phyloP scores from a whole-genome alignment of 2,888 invertebrate species.

The Caenorhabditis sulstoni region DNA sequence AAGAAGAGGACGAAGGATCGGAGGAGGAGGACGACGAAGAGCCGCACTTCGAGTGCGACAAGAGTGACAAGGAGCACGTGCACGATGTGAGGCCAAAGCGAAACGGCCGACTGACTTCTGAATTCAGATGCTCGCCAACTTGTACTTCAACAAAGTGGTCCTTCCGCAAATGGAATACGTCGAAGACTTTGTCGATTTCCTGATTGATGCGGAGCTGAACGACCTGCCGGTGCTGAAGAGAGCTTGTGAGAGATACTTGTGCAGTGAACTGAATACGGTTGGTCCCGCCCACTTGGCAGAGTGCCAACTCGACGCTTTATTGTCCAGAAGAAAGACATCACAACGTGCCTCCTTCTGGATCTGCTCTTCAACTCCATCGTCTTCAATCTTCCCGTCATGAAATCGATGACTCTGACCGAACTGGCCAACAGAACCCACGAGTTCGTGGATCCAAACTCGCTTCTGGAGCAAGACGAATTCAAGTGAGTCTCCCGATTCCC shows the following conservation, averaged over 20 bases:
- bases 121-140: slow-evolving; percentile 71
- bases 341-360: slow-evolving; percentile 77
- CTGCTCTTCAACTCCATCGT: slow-evolving; percentile 79
- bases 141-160: slow-evolving; percentile 79
- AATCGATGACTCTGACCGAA: slow-evolving; percentile 79
- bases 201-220: slow-evolving; percentile 80
- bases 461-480: slow-evolving; percentile 77
- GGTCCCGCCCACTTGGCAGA: too few relatives aligned
- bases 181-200: slow-evolving; percentile 74
- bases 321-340: slow-evolving; percentile 76
- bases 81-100: slow-evolving; percentile 74
- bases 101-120: neutral
- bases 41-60: slow-evolving; percentile 75
- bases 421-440: slow-evolving; percentile 72
- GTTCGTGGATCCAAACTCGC: slow-evolving; percentile 68
- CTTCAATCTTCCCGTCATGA: slow-evolving; percentile 79
- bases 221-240: slow-evolving; percentile 79
- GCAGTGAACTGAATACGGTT: slow-evolving; percentile 79
- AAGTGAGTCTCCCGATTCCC: slow-evolving; percentile 60
- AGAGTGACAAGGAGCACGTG: slow-evolving; percentile 78
- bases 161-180: slow-evolving; percentile 80
- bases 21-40: slow-evolving; percentile 61
- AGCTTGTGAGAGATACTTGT: slow-evolving; percentile 79
- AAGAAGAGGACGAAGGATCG: slow-evolving; percentile 33
- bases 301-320: too few relatives aligned